A percentile compares a stretch with the other conserved stretches of the same genome.
These are phyloP conservation scores for Tetragnatha versicolor DNA, from an alignment of 1,140 invertebrate species.

Conservation along the genomic window DNA sequence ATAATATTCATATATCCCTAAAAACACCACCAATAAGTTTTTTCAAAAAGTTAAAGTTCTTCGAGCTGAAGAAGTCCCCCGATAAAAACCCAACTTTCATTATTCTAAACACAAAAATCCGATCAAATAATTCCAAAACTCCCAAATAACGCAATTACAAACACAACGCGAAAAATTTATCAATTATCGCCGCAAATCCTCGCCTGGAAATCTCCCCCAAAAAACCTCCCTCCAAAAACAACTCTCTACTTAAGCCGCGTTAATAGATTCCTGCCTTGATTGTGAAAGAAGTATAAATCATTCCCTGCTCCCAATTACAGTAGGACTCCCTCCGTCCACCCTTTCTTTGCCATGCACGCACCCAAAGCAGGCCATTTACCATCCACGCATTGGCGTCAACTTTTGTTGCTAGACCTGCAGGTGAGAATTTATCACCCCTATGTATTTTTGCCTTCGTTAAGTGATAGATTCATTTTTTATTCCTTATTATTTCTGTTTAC, in stretches of 20 bases:
- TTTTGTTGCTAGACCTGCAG: conserved; percentile 32
- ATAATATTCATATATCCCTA: too few species aligned
- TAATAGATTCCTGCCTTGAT: conserved; percentile 32
- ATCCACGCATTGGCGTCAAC: conserved; percentile 38
- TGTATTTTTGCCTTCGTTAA: conserved; percentile 29
- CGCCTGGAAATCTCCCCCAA: too few species aligned
- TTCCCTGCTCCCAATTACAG: conserved; percentile 39
- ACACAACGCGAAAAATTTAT: too few species aligned
- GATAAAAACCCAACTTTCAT: too few species aligned
- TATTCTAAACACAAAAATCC: too few species aligned
- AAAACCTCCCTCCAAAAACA: too few species aligned
- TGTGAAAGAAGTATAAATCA: conserved; percentile 38
- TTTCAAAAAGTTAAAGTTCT: too few species aligned
- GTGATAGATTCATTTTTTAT: conserved; percentile 38
- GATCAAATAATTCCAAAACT: too few species aligned
- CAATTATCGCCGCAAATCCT: too few species aligned
- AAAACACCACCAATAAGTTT: too few species aligned
- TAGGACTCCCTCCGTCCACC: conserved; percentile 12
- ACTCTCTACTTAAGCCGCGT: neutral
- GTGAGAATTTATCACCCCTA: conserved; percentile 38
- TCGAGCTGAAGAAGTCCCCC: too few species aligned
- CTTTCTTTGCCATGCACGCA: conserved; percentile 12
- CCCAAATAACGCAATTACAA: too few species aligned
- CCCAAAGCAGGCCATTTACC: conserved; percentile 34
- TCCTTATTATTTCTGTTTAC: conserved; percentile 47